Conservation (phyloP, 1,140 invertebrate species). For the Choristoneura fumiferana region DNA sequence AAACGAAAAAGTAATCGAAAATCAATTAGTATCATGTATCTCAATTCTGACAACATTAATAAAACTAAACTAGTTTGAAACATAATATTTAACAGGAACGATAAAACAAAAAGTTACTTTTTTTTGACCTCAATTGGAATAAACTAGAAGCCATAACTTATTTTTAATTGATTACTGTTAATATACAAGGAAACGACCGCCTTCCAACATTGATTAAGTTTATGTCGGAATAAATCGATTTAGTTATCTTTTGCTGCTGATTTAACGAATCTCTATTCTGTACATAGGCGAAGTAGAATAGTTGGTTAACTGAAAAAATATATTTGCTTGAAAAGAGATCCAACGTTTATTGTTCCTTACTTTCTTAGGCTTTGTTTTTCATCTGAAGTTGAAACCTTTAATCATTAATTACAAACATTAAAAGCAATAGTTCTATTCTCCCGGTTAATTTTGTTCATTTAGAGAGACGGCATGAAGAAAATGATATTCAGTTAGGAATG, state of each 20-base stretch:
- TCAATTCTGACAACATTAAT: conserved; percentile 22
- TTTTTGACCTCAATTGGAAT: conserved; percentile 37
- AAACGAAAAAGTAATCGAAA: background rate
- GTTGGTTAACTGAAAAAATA: too few species aligned
- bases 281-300: background rate
- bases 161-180: conserved; percentile 61
- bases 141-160: conserved; percentile 50
- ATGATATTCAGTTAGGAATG: conserved; percentile 6
- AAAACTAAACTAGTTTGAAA: conserved; percentile 37
- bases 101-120: conserved; percentile 47
- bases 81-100: conserved; percentile 49
- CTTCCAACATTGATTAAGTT: conserved; percentile 51
- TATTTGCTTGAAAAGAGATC: too few species aligned
- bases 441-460: conserved; percentile 17
- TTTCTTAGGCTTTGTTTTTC: too few species aligned
- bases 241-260: conserved; percentile 34
- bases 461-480: conserved; percentile 1
- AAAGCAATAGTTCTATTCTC: conserved; percentile 10
- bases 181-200: conserved; percentile 53
- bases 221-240: conserved; percentile 44
- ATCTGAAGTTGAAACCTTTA: too few species aligned
- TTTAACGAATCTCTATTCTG: conserved; percentile 22
- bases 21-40: background rate
- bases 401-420: background rate
- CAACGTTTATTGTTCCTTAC: too few species aligned